Conservation (phyloP, 1,140 invertebrate genomes). For the Akabosia matsudoensis region DNA sequence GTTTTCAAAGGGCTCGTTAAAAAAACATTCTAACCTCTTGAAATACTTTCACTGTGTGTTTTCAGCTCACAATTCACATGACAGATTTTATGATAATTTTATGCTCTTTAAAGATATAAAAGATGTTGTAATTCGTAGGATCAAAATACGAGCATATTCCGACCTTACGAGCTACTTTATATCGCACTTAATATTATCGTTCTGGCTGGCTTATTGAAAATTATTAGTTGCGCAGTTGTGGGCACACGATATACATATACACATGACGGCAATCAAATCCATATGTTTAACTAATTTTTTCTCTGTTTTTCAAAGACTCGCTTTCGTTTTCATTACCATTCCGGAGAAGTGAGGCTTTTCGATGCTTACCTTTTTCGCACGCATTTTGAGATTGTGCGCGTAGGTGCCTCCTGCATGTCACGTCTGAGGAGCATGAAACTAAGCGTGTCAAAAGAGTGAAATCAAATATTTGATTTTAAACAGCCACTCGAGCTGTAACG, state of each 20-base stretch:
- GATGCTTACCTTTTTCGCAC: too few relatives aligned
- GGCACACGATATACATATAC: neutral
- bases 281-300: neutral
- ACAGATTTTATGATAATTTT: neutral
- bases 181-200: neutral
- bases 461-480: too few relatives aligned
- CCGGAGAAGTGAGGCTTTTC: too few relatives aligned
- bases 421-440: too few relatives aligned
- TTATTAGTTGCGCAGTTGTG: neutral
- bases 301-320: neutral
- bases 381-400: too few relatives aligned
- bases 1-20: too few relatives aligned
- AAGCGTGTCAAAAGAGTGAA: too few relatives aligned
- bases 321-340: neutral
- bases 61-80: neutral
- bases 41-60: too few relatives aligned
- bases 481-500: too few relatives aligned
- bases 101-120: neutral
- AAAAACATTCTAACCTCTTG: too few relatives aligned
- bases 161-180: neutral
- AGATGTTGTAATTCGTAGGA: neutral
- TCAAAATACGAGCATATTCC: neutral
- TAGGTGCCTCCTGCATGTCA: too few relatives aligned
- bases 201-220: neutral
- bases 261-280: neutral